Base-by-base conservation (phyloP, 2,888 invertebrate genomes). In the Dicranocentrus wangi region DNA sequence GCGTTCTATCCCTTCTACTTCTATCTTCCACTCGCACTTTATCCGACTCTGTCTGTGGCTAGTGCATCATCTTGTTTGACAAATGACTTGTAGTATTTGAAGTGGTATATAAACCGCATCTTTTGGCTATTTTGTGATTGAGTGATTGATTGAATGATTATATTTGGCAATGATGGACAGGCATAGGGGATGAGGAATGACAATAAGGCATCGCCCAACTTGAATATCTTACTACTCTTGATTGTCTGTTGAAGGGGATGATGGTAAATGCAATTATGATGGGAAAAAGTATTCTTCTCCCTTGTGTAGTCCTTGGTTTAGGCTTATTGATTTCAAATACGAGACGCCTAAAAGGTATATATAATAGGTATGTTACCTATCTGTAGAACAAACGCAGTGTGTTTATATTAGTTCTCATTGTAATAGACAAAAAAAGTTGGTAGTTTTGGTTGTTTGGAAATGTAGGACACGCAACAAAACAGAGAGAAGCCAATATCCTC, bases 101-200 rank as follows among this genome's bases (percentile, higher is more conserved):
- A n/a, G 28, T 27, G 1, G 32, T 17, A 17, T n/a, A 53, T 53
- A 66, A 66, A 75, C 66, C 75, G 32, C 66, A 58, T 53, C 27
- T 73, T 58, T 66, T 39, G 65, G 23, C n/a, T n/a, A n/a, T 32
- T 58, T 32, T 61, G 21, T 66, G 66, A 66, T 75, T 66, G 75
- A 75, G 66, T 75, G 75, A 75, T 75, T 75, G 75, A 75, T 75
- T 75, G 75, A 66, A 75, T 55, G 65, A 75, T 75, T 75, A 43
- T 58, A 66, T 42, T 73, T 65, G 73, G 73, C 73, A 51, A 65
- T 42, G 66, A 43, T 63, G 23, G 65, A 55, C 66, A 43, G 55
- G 27, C 43, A 51, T 39, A 21, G 7, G 23, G n/a, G 55, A 51
- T 55, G 63, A 21, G 55, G 55, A 58, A 58, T 55, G 75, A 75